Conservation (phyloP, 2,888 invertebrate species). For the Mellilla xanthometata region DNA sequence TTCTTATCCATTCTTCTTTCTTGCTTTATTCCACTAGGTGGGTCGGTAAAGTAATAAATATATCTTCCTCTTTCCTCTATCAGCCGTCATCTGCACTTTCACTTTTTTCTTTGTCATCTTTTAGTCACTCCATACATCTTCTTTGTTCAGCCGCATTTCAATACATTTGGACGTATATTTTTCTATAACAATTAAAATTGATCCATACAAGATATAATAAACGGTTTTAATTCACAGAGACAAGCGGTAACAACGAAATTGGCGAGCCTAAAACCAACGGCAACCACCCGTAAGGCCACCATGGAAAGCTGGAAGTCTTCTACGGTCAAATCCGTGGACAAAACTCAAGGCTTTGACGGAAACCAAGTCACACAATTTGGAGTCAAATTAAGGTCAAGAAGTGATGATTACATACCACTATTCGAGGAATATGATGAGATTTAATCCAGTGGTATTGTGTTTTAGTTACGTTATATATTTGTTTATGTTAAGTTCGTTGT, state of each 20-base stretch:
- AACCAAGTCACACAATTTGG: conserved; percentile 65
- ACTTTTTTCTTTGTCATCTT: too few species aligned
- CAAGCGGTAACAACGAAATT: conserved; percentile 58
- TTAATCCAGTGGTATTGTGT: conserved; percentile 17
- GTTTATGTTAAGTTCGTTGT: too few species aligned
- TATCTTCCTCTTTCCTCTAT: too few species aligned
- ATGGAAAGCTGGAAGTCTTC: conserved; percentile 53
- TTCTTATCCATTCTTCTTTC: too few species aligned
- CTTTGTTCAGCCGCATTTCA: too few species aligned
- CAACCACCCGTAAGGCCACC: conserved; percentile 46
- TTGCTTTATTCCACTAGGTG: too few species aligned
- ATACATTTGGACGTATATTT: too few species aligned
- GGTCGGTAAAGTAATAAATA: too few species aligned
- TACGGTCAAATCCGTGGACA: conserved; percentile 48
- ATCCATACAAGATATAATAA: too few species aligned
- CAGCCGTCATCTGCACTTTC: too few species aligned
- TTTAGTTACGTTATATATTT: neutral
- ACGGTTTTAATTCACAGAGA: conserved; percentile 52
- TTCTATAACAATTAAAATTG: too few species aligned
- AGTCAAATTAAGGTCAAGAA: conserved; percentile 61
- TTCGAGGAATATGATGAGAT: conserved; percentile 64
- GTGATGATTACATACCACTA: conserved; percentile 65
- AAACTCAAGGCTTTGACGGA: conserved; percentile 49
- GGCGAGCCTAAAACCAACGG: conserved; percentile 48
- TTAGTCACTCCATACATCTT: too few species aligned